Base-by-base conservation (phyloP, 2,888 invertebrate species). In the Phragmatobia fuliginosa region DNA sequence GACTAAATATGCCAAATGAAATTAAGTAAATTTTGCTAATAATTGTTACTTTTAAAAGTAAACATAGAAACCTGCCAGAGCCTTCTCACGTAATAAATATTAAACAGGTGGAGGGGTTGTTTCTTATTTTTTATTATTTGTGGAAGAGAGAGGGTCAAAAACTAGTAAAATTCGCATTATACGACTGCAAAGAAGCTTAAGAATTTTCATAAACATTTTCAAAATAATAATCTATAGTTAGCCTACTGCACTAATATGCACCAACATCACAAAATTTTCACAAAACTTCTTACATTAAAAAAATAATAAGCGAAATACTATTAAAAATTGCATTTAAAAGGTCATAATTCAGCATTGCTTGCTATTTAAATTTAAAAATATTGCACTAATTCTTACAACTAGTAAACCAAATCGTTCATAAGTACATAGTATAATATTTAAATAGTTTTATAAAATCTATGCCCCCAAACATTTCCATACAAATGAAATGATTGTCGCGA, bases 391-490 rank as follows among this genome's bases (percentile, higher is more conserved):
- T 36, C 71, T 73, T 77, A 73, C 36, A 62, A 21, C 66, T 64
- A 62, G 64, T 60, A 70, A 70, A 68, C 70, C 64, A 62, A 74
- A 71, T 74, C 60, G 52, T 45, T 72, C 58, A 68, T 74, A 70
- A 73, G 72, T 82, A 83, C 72, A 59, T 70, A 80, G 45, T 52
- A 62, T 74, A 73, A 65, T 63, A 32, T 64, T 73, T 67, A 71
- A 36, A 74, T 1, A 28, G 33, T 67, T 70, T 66, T 73, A 71
- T 74, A 71, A 83, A 87, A 88, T 85, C 88, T 88, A 88, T 87
- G 87, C 88, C 88, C 88, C 83, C 21, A 71, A 76, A 78, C 67
- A 56, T 74, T 66, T 72, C 66, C 84, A 81, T 72, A 81, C 83
- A 49, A 65, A 84, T 85, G 82, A 70, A 72, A 79, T 82, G 80